phyloP scores from a whole-genome alignment of 2,888 invertebrate species.

The Ligdia adustata region DNA sequence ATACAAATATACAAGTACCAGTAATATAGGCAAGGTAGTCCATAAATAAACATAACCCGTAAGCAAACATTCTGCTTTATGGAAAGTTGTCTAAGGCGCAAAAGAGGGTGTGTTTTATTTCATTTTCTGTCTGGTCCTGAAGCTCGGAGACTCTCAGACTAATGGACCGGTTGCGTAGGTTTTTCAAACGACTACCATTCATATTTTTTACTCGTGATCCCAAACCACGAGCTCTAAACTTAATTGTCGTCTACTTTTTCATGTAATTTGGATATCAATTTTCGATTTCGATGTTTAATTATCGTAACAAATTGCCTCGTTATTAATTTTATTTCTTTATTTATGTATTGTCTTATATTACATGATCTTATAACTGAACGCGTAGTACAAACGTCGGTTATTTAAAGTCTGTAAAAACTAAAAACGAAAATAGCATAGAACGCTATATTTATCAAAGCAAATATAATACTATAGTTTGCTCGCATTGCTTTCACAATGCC shows the following conservation, averaged over 20 bases:
- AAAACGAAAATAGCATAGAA: too few relatives aligned
- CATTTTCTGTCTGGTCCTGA: conserved; percentile 58
- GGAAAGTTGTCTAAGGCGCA: conserved; percentile 12
- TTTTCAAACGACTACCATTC: conserved; percentile 49
- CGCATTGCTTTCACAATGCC: too few relatives aligned
- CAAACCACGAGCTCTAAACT: conserved; percentile 26
- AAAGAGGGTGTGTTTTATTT: conserved; percentile 51
- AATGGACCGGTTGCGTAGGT: conserved; percentile 69
- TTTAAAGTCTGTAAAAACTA: too few relatives aligned
- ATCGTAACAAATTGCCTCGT: conserved; percentile 5
- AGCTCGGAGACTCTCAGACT: conserved; percentile 44
- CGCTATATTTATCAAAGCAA: too few relatives aligned
- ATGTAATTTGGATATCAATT: conserved; percentile 21
- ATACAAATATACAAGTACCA: too few relatives aligned
- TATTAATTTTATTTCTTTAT: conserved; percentile 2
- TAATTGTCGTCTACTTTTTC: conserved; percentile 31
- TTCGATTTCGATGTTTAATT: conserved; percentile 17
- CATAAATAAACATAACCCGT: neutral
- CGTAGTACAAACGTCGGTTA: too few relatives aligned
- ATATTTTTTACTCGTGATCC: conserved; percentile 46
- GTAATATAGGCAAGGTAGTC: too few relatives aligned
- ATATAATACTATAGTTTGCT: too few relatives aligned
- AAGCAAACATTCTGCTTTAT: neutral
- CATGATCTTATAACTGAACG: too few relatives aligned
- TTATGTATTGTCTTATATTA: too few relatives aligned